A percentile compares a stretch with the other conserved stretches of the same genome.
These are phyloP conservation scores for Malurus cyaneus DNA, from an alignment of 2,113 vertebrate genomes.

Conservation along the genomic window DNA sequence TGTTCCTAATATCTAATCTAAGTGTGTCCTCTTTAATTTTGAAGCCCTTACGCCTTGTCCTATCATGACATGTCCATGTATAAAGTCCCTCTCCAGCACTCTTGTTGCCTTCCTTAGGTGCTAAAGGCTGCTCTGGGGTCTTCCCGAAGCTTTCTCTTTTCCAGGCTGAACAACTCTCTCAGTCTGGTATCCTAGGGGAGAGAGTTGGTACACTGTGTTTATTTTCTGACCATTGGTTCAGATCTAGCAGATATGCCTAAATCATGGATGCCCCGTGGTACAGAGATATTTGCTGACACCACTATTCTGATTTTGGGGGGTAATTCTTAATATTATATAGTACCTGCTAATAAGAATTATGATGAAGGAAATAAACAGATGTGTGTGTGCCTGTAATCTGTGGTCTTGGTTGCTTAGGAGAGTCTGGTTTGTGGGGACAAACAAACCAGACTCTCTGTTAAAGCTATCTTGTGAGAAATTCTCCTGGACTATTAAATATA, in stretches of 20 bases:
- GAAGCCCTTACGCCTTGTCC: background rate
- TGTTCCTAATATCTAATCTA: background rate
- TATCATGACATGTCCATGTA: background rate
- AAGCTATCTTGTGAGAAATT: background rate
- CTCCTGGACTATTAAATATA: background rate
- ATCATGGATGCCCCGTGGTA: background rate
- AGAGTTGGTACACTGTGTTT: background rate
- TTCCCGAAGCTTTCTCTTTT: background rate
- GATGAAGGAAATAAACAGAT: background rate
- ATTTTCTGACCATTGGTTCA: background rate
- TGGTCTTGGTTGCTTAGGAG: background rate
- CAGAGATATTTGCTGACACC: background rate
- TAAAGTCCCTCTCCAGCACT: background rate
- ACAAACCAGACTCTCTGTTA: too few relatives aligned
- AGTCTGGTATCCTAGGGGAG: background rate
- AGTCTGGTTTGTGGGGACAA: background rate
- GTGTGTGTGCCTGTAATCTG: background rate
- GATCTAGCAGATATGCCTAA: background rate
- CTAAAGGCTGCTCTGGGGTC: background rate
- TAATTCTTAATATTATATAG: background rate
- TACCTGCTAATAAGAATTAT: background rate
- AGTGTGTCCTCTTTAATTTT: background rate
- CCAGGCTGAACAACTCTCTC: background rate
- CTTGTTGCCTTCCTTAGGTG: background rate
- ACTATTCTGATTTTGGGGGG: background rate